Evolutionary conservation across 2,113 vertebrate genomes (phyloP).

Genomic region (Leuciscus idus): DNA sequence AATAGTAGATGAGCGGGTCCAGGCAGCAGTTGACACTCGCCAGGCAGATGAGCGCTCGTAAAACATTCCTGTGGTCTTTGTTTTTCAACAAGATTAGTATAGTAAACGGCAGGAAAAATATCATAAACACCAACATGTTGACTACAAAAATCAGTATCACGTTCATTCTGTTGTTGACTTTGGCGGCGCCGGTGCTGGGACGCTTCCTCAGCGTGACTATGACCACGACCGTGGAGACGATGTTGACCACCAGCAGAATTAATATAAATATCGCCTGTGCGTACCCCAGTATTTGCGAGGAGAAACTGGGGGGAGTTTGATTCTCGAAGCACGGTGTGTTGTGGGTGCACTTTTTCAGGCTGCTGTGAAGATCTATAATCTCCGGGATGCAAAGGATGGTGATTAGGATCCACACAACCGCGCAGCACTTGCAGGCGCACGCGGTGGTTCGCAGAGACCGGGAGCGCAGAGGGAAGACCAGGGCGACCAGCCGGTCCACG

Average conservation of each 20-base stretch:
- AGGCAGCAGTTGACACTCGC: slow-evolving; percentile 67
- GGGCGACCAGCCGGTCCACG: slow-evolving; percentile 69
- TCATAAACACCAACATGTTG: slow-evolving; percentile 66
- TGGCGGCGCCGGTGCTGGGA: slow-evolving; percentile 40
- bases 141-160: slow-evolving; percentile 68
- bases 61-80: fast-evolving
- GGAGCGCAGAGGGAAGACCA: slow-evolving; percentile 70
- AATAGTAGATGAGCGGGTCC: slow-evolving; percentile 55
- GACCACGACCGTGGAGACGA: slow-evolving; percentile 65
- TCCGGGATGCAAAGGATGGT: slow-evolving; percentile 56
- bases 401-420: slow-evolving; percentile 58
- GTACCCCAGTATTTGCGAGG: fast-evolving
- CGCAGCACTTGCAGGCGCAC: slow-evolving; percentile 56
- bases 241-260: slow-evolving; percentile 61
- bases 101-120: slow-evolving; percentile 67
- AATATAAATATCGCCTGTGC: slow-evolving; percentile 55
- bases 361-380: fast-evolving
- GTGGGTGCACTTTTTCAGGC: fast-evolving
- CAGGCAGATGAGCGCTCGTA: slow-evolving; percentile 55
- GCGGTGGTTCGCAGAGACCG: slow-evolving; percentile 54
- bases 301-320: fast-evolving
- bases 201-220: slow-evolving; percentile 50
- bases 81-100: slow-evolving; percentile 12
- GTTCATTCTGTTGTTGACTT: slow-evolving; percentile 64
- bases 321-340: slow-evolving; percentile 55